A percentile compares a stretch with the other conserved stretches of the same genome.
Evolutionary conservation across 1,140 invertebrate genomes (phyloP).

Genomic region (Venustaconcha ellipsiformis): DNA sequence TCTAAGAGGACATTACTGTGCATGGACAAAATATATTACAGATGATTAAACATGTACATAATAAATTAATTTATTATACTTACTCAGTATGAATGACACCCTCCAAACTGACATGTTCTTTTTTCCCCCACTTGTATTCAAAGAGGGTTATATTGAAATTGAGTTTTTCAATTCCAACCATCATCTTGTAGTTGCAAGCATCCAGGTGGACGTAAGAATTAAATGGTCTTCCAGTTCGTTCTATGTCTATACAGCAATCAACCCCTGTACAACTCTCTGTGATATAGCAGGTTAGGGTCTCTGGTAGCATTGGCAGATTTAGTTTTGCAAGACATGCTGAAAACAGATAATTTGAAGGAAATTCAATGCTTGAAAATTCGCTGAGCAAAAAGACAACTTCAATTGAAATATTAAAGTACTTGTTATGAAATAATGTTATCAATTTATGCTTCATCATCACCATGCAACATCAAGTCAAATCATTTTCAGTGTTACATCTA

Average conservation of each 20-base stretch:
- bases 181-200: slow-evolving; percentile 13
- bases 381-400: too few species aligned
- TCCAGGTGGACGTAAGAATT: slow-evolving; percentile 13
- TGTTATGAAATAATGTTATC: too few species aligned
- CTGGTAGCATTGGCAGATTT: slow-evolving; percentile 5
- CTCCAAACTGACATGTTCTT: too few species aligned
- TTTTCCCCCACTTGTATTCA: slow-evolving; percentile 25
- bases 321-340: slow-evolving; percentile 11
- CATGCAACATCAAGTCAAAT: too few species aligned
- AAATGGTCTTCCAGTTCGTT: slow-evolving; percentile 10
- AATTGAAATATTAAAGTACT: too few species aligned
- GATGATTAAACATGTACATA: too few species aligned
- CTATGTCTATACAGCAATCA: slow-evolving; percentile 29
- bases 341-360: slow-evolving; percentile 4
- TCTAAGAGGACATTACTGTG: too few species aligned
- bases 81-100: too few species aligned
- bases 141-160: slow-evolving; percentile 10
- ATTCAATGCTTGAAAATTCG: not conserved
- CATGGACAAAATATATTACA: too few species aligned
- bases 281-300: slow-evolving; percentile 14
- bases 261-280: slow-evolving; percentile 17
- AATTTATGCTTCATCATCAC: too few species aligned
- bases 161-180: slow-evolving; percentile 32
- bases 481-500: too few species aligned
- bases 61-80: too few species aligned